Evolutionary conservation across 2,888 invertebrate genomes (phyloP).

Genomic region (Himalopsyche japonica): DNA sequence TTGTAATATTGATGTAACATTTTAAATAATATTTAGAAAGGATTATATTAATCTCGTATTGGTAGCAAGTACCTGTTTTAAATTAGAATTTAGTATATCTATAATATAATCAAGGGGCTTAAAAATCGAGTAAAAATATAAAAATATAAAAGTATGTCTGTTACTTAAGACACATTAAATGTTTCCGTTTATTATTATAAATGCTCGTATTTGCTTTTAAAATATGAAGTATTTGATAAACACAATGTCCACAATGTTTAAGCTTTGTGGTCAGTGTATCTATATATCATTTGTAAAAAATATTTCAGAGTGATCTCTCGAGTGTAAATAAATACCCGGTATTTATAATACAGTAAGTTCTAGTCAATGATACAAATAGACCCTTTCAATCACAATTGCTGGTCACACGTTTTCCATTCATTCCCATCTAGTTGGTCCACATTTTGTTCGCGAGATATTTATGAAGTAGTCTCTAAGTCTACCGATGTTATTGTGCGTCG

Average conservation of each 20-base stretch:
- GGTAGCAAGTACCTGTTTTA: too few species aligned
- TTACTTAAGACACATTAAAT: too few species aligned
- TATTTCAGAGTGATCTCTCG: neutral
- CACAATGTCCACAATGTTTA: neutral
- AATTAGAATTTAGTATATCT: too few species aligned
- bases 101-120: too few species aligned
- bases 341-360: neutral
- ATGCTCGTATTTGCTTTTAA: too few species aligned
- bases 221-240: neutral
- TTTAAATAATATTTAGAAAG: too few species aligned
- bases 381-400: slow-evolving; percentile 1
- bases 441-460: slow-evolving; percentile 25
- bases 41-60: too few species aligned
- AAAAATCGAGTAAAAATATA: too few species aligned
- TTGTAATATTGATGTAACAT: too few species aligned
- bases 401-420: neutral
- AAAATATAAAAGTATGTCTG: too few species aligned
- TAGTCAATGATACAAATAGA: neutral
- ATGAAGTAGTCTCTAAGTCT: slow-evolving; percentile 20
- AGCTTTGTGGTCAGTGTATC: neutral
- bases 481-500: neutral
- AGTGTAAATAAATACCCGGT: neutral
- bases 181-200: too few species aligned
- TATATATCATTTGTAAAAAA: neutral
- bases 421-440: neutral